A percentile compares a stretch with the other conserved stretches of the same genome.
phyloP scores from a whole-genome alignment of 2,113 vertebrate genomes.

The Lamprologus tigripictilis region DNA sequence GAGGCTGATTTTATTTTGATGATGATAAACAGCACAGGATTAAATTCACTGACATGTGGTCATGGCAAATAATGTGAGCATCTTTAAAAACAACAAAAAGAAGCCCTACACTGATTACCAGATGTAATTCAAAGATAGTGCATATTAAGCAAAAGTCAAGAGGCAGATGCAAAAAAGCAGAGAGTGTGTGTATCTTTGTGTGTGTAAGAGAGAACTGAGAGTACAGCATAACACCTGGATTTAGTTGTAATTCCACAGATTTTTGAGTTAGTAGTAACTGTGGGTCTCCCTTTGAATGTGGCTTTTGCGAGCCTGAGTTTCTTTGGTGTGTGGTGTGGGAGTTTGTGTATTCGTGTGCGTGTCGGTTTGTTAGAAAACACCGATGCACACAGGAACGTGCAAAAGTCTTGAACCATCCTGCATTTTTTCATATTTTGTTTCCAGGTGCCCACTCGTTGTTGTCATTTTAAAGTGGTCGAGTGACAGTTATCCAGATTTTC shows the following conservation, averaged over 20 bases:
- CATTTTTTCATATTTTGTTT: background rate
- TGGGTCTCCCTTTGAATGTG: conserved; percentile 2
- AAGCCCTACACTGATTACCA: background rate
- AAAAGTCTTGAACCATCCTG: background rate
- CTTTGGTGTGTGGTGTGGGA: background rate
- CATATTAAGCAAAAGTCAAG: background rate
- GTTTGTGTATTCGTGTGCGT: background rate
- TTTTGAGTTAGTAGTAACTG: conserved; percentile 18
- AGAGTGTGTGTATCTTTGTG: background rate
- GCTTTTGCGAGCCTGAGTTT: conserved; percentile 26
- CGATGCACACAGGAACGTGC: background rate
- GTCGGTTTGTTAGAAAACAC: background rate
- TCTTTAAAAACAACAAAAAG: background rate
- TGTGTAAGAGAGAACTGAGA: background rate
- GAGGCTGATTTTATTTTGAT: background rate
- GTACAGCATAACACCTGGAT: conserved; percentile 28
- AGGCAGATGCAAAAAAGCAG: background rate
- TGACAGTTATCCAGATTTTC: background rate
- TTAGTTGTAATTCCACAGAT: conserved; percentile 47
- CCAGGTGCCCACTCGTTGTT: rapidly evolving
- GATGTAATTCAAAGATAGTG: background rate
- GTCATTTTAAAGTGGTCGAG: background rate
- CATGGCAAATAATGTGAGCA: background rate
- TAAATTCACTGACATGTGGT: background rate
- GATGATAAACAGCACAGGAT: background rate